These are phyloP conservation scores for Epizoanthus illoricatus DNA, from an alignment of 92 coral and sea anemone species.

Conservation along the genomic window DNA sequence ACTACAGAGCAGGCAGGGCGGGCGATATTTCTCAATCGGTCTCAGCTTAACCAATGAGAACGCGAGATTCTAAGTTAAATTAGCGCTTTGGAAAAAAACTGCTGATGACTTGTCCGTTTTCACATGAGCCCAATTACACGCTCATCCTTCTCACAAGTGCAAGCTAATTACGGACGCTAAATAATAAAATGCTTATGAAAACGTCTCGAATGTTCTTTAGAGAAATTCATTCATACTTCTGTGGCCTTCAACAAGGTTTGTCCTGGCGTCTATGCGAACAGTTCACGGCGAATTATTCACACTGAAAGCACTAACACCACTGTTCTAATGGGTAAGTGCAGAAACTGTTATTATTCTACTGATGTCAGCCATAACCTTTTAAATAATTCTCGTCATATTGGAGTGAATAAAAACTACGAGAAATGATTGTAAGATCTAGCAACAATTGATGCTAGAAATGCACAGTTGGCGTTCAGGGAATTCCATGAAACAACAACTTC, in stretches of 20 bases:
- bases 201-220: slow-evolving; percentile 33
- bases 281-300: not conserved
- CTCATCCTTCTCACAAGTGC: slow-evolving; percentile 31
- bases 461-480: not conserved
- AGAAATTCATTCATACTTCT: not conserved
- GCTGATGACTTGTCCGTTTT: slow-evolving; percentile 27
- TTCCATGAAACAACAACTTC: not conserved
- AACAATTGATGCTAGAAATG: not conserved
- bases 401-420: not conserved
- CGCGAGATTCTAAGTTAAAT: slow-evolving; percentile 29
- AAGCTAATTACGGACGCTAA: slow-evolving; percentile 35
- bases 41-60: slow-evolving; percentile 24
- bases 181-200: slow-evolving; percentile 41
- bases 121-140: slow-evolving; percentile 39
- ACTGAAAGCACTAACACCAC: not conserved
- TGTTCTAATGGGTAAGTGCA: slow-evolving; percentile 18
- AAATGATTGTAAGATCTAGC: too few species aligned
- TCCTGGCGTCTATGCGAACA: not conserved
- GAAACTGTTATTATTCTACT: too few species aligned
- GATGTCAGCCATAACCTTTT: not conserved
- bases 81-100: slow-evolving; percentile 41
- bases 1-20: slow-evolving; percentile 24
- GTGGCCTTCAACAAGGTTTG: slow-evolving; percentile 10
- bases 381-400: not conserved
- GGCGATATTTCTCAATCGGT: slow-evolving; percentile 28